These are phyloP conservation scores for Deilephila porcellus DNA, from an alignment of 2,888 invertebrate genomes.

Conservation along the genomic window DNA sequence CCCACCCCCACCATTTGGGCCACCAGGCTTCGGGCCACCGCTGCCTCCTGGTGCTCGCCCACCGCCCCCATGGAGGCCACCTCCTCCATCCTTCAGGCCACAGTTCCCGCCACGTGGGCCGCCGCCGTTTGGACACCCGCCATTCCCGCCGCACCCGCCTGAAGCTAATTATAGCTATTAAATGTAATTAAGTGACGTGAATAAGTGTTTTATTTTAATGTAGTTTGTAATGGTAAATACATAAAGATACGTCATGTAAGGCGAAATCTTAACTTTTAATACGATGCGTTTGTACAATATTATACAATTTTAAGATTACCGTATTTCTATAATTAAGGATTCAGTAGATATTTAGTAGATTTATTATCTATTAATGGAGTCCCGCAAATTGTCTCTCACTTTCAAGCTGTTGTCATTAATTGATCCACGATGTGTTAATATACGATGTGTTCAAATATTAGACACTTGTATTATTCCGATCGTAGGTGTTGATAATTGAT, in stretches of 20 bases:
- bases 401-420: too few relatives aligned
- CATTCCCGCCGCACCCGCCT: slow-evolving; percentile 86
- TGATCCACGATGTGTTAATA: too few relatives aligned
- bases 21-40: slow-evolving; percentile 77
- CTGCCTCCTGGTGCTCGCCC: slow-evolving; percentile 82
- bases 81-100: slow-evolving; percentile 63
- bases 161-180: slow-evolving; percentile 81
- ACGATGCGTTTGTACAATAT: too few relatives aligned
- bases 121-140: slow-evolving; percentile 88
- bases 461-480: too few relatives aligned
- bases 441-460: too few relatives aligned
- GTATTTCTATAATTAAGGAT: too few relatives aligned
- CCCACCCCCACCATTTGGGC: slow-evolving; percentile 62
- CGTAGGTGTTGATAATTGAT: too few relatives aligned
- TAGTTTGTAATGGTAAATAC: not conserved
- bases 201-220: slow-evolving; percentile 26
- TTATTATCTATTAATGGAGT: too few relatives aligned
- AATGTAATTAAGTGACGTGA: slow-evolving; percentile 51
- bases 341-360: too few relatives aligned
- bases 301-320: too few relatives aligned
- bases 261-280: too few relatives aligned
- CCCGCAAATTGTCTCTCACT: too few relatives aligned
- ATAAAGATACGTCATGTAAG: not conserved
- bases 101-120: slow-evolving; percentile 64
- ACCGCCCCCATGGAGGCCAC: slow-evolving; percentile 83